Conservation (phyloP, 2,113 vertebrate genomes). For the Tringa solitaria region DNA sequence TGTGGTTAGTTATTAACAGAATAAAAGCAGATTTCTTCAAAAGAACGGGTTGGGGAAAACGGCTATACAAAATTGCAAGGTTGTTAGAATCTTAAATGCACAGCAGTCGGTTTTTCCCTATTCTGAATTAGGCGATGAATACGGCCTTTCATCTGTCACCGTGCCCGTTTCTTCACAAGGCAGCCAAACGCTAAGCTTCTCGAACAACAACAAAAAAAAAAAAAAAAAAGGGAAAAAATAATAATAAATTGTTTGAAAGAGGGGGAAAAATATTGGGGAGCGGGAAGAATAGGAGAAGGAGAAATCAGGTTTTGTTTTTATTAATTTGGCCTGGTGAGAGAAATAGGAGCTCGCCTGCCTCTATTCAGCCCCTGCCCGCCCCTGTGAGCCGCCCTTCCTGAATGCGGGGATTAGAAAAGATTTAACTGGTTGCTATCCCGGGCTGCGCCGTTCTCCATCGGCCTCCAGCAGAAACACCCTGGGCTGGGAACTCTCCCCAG, state of each 20-base stretch:
- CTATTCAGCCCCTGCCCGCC: not conserved
- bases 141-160: slow-evolving; percentile 80
- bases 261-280: slow-evolving; percentile 73
- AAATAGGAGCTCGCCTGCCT: slow-evolving; percentile 56
- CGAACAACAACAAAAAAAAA: slow-evolving; percentile 43
- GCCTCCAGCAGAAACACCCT: not conserved
- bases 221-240: not conserved
- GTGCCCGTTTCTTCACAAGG: slow-evolving; percentile 73
- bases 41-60: slow-evolving; percentile 74
- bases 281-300: slow-evolving; percentile 63
- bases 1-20: slow-evolving; percentile 81
- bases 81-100: slow-evolving; percentile 83
- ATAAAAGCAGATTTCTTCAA: slow-evolving; percentile 85
- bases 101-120: slow-evolving; percentile 76
- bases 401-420: slow-evolving; percentile 53
- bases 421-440: slow-evolving; percentile 23
- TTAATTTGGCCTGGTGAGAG: slow-evolving; percentile 73
- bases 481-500: not conserved
- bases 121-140: slow-evolving; percentile 79
- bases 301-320: slow-evolving; percentile 75
- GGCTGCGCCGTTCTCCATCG: not conserved
- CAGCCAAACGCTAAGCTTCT: slow-evolving; percentile 79
- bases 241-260: slow-evolving; percentile 55
- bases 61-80: slow-evolving; percentile 81
- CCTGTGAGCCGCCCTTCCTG: slow-evolving; percentile 32